phyloP scores from a whole-genome alignment of 2,888 invertebrate species.

The Andrena praecox region DNA sequence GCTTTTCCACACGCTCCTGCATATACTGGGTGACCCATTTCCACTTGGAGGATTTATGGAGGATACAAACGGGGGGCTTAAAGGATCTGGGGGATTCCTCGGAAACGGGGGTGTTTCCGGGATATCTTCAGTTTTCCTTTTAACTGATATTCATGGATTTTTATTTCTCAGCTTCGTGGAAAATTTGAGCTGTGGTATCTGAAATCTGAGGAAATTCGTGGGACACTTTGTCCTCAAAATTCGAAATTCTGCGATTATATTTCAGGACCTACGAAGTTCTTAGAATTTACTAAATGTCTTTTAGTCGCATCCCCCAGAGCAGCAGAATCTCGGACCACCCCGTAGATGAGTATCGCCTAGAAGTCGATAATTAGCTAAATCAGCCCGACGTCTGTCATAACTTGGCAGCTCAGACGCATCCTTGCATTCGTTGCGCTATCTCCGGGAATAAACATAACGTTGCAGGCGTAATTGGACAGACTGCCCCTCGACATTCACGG shows the following conservation, averaged over 20 bases:
- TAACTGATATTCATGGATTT: neutral
- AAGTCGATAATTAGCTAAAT: neutral
- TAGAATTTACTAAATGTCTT: too few species aligned
- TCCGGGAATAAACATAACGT: neutral
- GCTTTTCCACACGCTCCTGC: neutral
- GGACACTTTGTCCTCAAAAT: too few species aligned
- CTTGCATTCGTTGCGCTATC: constrained; percentile 1
- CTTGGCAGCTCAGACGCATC: neutral
- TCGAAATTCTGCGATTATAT: too few species aligned
- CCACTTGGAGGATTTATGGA: neutral
- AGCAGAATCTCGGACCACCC: neutral
- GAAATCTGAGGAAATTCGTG: too few species aligned
- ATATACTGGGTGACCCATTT: constrained; percentile 1
- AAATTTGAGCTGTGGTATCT: too few species aligned
- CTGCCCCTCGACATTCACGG: neutral
- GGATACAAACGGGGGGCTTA: neutral
- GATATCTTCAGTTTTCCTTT: neutral
- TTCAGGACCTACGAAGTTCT: too few species aligned
- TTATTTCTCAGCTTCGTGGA: neutral
- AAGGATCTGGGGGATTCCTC: neutral
- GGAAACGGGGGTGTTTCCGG: neutral
- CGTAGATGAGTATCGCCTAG: neutral
- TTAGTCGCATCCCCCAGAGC: neutral
- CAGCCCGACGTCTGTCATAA: neutral
- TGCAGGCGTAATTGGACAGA: constrained; percentile 2